These are phyloP conservation scores for Patella pellucida DNA, from an alignment of 2,888 invertebrate genomes.

Conservation along the genomic window DNA sequence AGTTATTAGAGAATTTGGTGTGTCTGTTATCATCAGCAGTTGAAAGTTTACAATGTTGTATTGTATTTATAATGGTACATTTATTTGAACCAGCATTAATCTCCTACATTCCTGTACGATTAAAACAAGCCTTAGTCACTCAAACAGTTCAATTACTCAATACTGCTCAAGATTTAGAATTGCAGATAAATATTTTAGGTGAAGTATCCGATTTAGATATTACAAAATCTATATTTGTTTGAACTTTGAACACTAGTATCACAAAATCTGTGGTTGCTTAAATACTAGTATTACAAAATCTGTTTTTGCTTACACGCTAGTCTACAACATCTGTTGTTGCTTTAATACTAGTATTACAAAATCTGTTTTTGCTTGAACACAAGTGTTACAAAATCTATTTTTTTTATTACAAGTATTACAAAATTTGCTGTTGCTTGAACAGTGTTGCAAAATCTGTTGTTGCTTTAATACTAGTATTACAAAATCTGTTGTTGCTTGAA, in stretches of 20 bases:
- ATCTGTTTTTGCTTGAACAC: background rate
- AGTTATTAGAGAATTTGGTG: background rate
- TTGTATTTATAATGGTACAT: background rate
- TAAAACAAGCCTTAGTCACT: background rate
- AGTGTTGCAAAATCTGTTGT: no score
- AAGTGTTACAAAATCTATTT: no score
- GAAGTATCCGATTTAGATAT: background rate
- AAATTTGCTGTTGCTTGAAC: no score
- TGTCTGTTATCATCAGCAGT: background rate
- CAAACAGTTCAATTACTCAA: background rate
- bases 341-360: no score
- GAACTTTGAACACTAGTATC: background rate
- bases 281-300: no score
- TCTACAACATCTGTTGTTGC: no score
- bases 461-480: no score
- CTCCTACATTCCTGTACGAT: background rate
- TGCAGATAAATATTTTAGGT: slow-evolving; percentile 6
- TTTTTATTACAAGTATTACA: no score
- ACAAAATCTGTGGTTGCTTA: no score
- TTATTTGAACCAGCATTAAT: background rate
- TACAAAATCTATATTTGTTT: background rate
- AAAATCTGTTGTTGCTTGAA: no score
- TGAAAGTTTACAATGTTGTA: background rate
- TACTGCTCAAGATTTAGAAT: background rate
- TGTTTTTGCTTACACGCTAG: no score